Conservation (phyloP, 2,888 invertebrate species). For the Calameuta pallipes region DNA sequence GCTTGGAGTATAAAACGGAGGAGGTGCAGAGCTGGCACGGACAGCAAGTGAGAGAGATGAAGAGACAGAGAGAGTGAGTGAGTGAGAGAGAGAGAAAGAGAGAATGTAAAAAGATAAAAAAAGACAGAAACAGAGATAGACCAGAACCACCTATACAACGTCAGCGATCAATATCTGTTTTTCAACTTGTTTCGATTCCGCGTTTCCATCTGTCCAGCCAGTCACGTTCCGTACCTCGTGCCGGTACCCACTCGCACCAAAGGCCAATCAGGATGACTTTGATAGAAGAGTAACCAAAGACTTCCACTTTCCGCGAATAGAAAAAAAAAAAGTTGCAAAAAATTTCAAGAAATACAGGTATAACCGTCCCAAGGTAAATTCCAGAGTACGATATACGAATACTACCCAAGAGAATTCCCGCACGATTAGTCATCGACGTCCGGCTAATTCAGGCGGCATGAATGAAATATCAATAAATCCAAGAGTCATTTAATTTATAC, state of each 20-base stretch:
- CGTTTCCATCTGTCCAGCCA: slow-evolving; percentile 23
- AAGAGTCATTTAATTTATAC: slow-evolving; percentile 4
- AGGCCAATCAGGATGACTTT: not conserved
- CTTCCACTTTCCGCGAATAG: not conserved
- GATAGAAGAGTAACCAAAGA: not conserved
- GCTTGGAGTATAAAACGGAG: not conserved
- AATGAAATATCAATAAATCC: slow-evolving; percentile 38
- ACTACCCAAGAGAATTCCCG: not conserved
- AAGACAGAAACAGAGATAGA: slow-evolving; percentile 13
- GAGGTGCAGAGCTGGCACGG: slow-evolving; percentile 1
- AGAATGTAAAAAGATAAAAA: not conserved
- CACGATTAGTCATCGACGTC: slow-evolving; percentile 32
- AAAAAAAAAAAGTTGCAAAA: not conserved
- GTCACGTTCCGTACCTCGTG: not conserved
- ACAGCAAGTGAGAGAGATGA: slow-evolving; percentile 11
- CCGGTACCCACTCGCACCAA: not conserved
- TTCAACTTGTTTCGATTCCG: slow-evolving; percentile 56
- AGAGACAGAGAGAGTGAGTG: slow-evolving; percentile 10
- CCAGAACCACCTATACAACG: slow-evolving; percentile 7
- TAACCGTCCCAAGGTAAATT: not conserved
- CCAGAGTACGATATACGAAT: not conserved
- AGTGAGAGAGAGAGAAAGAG: slow-evolving; percentile 9
- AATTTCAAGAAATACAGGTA: not conserved
- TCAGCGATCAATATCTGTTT: slow-evolving; percentile 55
- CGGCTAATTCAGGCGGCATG: slow-evolving; percentile 31